Evolutionary conservation across 64 coral and sea anemone genomes (phyloP).

Genomic region (Montipora capricornis): DNA sequence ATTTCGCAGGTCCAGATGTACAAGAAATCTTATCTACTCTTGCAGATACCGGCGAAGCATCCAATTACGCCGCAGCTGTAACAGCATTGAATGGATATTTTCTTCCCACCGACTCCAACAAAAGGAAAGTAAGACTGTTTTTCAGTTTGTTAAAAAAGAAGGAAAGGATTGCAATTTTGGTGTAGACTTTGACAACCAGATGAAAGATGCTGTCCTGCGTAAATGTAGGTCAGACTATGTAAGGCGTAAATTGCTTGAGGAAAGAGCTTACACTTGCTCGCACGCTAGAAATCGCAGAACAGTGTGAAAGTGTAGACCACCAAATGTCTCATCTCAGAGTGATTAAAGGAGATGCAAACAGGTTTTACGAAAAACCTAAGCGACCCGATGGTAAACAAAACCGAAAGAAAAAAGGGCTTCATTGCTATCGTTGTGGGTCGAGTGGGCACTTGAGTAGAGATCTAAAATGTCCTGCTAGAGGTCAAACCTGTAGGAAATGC

Average conservation of each 20-base stretch:
- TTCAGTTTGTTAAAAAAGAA: slow-evolving; percentile 32
- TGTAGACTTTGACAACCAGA: slow-evolving; percentile 27
- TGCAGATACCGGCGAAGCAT: too few relatives aligned
- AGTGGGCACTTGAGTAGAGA: slow-evolving; percentile 35
- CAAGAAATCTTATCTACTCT: slow-evolving; percentile 52
- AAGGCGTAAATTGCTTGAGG: slow-evolving; percentile 47
- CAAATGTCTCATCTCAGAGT: slow-evolving; percentile 24
- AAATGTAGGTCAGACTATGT: slow-evolving; percentile 40
- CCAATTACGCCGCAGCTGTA: background rate
- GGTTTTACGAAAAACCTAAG: background rate
- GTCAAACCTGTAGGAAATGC: slow-evolving; percentile 34
- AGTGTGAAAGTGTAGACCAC: slow-evolving; percentile 57
- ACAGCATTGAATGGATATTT: slow-evolving; percentile 33
- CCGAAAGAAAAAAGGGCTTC: background rate
- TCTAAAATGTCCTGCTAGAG: slow-evolving; percentile 38
- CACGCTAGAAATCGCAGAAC: slow-evolving; percentile 37
- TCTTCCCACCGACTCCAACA: background rate
- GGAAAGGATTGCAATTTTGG: slow-evolving; percentile 1
- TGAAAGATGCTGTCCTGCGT: slow-evolving; percentile 25
- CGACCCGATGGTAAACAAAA: background rate
- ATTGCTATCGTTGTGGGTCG: background rate
- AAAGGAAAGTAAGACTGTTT: slow-evolving; percentile 25
- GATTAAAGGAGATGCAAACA: background rate
- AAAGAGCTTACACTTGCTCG: slow-evolving; percentile 9
- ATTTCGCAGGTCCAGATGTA: too few relatives aligned